Percentiles rank a stretch among this genome's conserved stretches.
phyloP scores from a whole-genome alignment of 2,113 vertebrate species.

The Rhizomys pruinosus region DNA sequence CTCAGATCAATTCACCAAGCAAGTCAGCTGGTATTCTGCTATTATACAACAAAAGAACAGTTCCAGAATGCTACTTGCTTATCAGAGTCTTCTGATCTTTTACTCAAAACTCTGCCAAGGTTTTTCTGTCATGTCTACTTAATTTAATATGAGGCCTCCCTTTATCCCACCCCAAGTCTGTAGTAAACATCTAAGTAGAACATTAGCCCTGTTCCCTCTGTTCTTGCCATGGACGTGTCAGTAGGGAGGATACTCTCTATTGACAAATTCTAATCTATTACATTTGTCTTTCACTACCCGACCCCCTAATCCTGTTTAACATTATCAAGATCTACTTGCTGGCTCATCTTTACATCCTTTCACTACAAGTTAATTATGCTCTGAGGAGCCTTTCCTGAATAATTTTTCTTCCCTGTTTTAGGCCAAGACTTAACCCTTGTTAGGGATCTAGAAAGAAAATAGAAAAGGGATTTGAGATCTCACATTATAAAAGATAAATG shows the following conservation, averaged over 20 bases:
- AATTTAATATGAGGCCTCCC: slow-evolving; percentile 39
- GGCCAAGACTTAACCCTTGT: neutral
- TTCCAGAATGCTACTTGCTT: neutral
- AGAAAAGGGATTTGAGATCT: neutral
- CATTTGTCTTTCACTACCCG: neutral
- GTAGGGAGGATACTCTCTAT: neutral
- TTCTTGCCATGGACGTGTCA: slow-evolving; percentile 15
- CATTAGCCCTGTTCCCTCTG: neutral
- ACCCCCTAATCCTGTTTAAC: neutral
- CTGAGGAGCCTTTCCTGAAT: neutral
- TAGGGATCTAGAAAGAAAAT: neutral
- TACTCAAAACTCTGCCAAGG: slow-evolving; percentile 48
- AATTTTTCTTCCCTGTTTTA: neutral
- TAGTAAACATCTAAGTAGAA: neutral
- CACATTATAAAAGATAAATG: neutral
- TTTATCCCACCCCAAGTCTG: neutral
- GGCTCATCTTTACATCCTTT: neutral
- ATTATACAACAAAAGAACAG: neutral
- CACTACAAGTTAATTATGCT: neutral
- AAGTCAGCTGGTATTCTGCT: neutral
- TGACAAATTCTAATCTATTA: neutral
- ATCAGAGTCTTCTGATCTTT: slow-evolving; percentile 33
- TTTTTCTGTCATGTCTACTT: slow-evolving; percentile 60
- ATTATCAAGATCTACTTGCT: neutral
- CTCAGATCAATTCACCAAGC: neutral